A percentile compares a stretch with the other conserved stretches of the same genome.
Evolutionary conservation across 2,113 vertebrate species (phyloP).

Genomic region (Siniperca knerii): DNA sequence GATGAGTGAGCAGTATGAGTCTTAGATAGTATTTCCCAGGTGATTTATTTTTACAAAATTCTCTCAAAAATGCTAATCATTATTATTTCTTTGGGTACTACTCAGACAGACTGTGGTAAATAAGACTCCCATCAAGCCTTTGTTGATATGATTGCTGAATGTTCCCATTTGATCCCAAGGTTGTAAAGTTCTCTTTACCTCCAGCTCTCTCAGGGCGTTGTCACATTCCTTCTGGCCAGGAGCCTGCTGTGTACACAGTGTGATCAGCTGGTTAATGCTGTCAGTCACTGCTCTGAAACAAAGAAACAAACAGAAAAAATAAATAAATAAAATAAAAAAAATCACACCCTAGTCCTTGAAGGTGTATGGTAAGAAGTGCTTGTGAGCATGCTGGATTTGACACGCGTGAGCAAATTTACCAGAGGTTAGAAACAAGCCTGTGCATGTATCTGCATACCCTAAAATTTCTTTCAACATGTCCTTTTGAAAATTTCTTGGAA

Average conservation of each 20-base stretch:
- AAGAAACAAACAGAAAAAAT: neutral
- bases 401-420: neutral
- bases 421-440: neutral
- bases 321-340: neutral
- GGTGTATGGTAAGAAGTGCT: neutral
- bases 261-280: conserved; percentile 99
- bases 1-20: neutral
- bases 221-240: conserved; percentile 99
- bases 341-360: neutral
- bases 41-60: neutral
- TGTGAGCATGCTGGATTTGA: neutral
- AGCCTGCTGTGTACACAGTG: conserved; percentile 96
- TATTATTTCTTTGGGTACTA: neutral
- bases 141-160: neutral
- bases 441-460: neutral
- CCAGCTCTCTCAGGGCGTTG: conserved; percentile 96
- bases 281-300: conserved; percentile 95
- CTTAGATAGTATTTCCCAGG: neutral
- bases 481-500: neutral
- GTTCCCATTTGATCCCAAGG: neutral
- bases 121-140: neutral
- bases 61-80: neutral
- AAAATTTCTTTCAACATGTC: neutral
- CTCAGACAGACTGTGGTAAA: neutral
- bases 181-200: conserved; percentile 83